These are phyloP conservation scores for Dasypolia templi DNA, from an alignment of 2,888 invertebrate species.

Conservation along the genomic window DNA sequence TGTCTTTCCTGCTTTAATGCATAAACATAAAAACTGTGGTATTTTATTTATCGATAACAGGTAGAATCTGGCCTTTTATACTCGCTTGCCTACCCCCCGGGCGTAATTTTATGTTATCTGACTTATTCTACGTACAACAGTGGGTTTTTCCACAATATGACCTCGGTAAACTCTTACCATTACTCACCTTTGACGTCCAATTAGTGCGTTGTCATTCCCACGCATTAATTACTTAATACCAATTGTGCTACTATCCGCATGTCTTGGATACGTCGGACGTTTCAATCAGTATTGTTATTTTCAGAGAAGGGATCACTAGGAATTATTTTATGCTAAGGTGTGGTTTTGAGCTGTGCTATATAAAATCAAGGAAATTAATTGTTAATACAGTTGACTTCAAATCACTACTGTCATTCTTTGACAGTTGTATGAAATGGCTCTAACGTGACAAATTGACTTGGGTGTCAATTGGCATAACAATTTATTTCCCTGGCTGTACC, in stretches of 20 bases:
- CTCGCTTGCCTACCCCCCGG: not conserved
- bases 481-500: not conserved
- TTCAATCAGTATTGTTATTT: slow-evolving; percentile 66
- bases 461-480: not conserved
- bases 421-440: not conserved
- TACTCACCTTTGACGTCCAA: slow-evolving; percentile 82
- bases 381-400: too few relatives aligned
- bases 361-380: too few relatives aligned
- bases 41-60: not conserved
- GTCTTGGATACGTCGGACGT: slow-evolving; percentile 71
- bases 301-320: not conserved
- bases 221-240: slow-evolving; percentile 79
- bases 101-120: not conserved
- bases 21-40: not conserved
- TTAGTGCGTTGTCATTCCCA: slow-evolving; percentile 80
- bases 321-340: not conserved
- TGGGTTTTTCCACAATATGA: slow-evolving; percentile 28
- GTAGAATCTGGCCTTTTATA: not conserved
- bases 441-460: too few relatives aligned
- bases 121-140: not conserved
- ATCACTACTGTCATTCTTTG: not conserved
- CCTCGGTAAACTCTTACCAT: slow-evolving; percentile 61
- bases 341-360: not conserved
- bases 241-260: slow-evolving; percentile 69
- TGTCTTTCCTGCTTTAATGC: not conserved